A percentile compares a stretch with the other conserved stretches of the same genome.
These are phyloP conservation scores for Hirudo medicinalis DNA, from an alignment of 1,140 invertebrate species.

Conservation along the genomic window DNA sequence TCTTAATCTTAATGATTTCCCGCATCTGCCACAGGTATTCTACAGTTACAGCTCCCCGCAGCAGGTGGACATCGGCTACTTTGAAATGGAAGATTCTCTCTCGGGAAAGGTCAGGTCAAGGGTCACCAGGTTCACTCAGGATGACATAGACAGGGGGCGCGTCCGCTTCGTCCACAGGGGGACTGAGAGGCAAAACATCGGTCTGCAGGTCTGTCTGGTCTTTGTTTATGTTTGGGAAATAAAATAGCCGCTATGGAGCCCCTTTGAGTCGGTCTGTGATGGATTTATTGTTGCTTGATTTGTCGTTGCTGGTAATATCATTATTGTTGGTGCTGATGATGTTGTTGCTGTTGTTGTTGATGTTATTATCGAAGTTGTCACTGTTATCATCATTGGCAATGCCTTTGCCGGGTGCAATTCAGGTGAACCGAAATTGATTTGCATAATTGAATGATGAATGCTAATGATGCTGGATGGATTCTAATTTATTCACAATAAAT, in stretches of 20 bases:
- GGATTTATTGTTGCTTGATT: not conserved
- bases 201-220: not conserved
- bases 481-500: no score
- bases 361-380: no score
- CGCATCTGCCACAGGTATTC: no score
- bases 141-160: constrained; percentile 32
- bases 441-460: no score
- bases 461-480: no score
- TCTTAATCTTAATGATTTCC: not conserved
- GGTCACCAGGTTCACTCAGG: constrained; percentile 31
- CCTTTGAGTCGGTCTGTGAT: not conserved
- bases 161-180: constrained; percentile 46
- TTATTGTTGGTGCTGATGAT: not conserved
- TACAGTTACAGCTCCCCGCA: not conserved
- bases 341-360: not conserved
- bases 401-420: no score
- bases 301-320: not conserved
- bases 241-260: not conserved
- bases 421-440: no score
- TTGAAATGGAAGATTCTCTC: constrained; percentile 45
- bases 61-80: constrained; percentile 47
- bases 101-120: constrained; percentile 26
- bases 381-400: no score
- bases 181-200: not conserved
- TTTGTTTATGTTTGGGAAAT: not conserved